phyloP scores from a whole-genome alignment of 2,888 invertebrate species.

The Hyposoter didymator region DNA sequence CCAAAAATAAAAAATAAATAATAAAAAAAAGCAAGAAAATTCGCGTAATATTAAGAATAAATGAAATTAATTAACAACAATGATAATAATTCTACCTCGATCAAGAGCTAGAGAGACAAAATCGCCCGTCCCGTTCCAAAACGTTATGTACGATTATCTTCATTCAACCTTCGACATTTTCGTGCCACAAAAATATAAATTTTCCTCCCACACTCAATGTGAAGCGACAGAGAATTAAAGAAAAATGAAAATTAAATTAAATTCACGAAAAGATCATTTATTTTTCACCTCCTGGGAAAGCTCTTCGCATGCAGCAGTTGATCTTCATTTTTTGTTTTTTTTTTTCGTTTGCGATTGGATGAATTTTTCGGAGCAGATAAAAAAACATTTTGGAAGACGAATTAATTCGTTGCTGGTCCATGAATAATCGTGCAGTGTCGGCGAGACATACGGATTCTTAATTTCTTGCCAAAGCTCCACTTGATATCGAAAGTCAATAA shows the following conservation, averaged over 20 bases:
- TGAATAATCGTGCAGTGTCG: conserved; percentile 32
- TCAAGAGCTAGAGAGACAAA: conserved; percentile 42
- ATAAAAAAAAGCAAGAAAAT: conserved; percentile 2
- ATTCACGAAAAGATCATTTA: neutral
- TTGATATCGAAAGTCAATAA: conserved; percentile 32
- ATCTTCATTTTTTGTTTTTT: neutral
- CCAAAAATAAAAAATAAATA: conserved; percentile 33
- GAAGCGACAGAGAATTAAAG: conserved; percentile 46
- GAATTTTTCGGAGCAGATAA: neutral
- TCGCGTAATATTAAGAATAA: conserved; percentile 16
- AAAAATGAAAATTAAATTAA: conserved; percentile 1
- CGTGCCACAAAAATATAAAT: conserved; percentile 7
- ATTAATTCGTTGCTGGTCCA: conserved; percentile 40
- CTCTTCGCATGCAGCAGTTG: neutral
- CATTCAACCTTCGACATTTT: neutral
- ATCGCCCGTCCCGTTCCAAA: conserved; percentile 62
- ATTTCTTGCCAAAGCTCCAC: conserved; percentile 54
- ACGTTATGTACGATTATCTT: conserved; percentile 57
- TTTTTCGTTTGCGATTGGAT: neutral
- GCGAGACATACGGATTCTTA: conserved; percentile 47
- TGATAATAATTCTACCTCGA: conserved; percentile 60
- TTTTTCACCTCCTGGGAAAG: conserved; percentile 15
- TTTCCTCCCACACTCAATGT: neutral
- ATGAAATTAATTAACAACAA: conserved; percentile 21
- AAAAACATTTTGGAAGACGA: conserved; percentile 10